Percentiles rank a stretch among this genome's conserved stretches.
These are phyloP conservation scores for Myotis lucifugus DNA, from an alignment of 2,113 vertebrate species.

Conservation along the genomic window DNA sequence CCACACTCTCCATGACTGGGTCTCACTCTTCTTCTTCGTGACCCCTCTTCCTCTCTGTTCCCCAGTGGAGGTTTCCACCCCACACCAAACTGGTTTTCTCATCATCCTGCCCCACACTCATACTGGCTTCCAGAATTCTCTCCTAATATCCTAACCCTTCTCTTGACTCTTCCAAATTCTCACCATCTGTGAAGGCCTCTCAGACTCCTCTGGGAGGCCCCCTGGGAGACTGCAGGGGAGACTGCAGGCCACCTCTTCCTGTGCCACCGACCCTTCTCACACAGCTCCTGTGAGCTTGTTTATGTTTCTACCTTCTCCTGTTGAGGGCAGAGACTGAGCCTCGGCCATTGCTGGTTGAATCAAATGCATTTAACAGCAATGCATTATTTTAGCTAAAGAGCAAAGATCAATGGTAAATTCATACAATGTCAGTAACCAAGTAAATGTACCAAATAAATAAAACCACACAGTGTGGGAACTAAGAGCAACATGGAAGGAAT, in stretches of 20 bases:
- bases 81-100: neutral
- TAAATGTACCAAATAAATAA: neutral
- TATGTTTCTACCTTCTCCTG: neutral
- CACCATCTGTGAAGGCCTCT: neutral
- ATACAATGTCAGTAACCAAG: neutral
- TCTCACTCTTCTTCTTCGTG: accelerated
- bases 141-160: neutral
- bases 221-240: neutral
- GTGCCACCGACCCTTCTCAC: neutral
- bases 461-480: neutral
- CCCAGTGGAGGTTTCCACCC: neutral
- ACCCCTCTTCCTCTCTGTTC: neutral
- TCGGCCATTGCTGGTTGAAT: neutral
- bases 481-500: neutral
- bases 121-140: neutral
- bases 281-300: neutral
- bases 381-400: neutral
- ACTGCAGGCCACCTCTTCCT: neutral
- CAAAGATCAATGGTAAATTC: neutral
- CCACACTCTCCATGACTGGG: accelerated
- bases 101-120: neutral
- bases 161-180: neutral
- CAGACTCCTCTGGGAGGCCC: neutral
- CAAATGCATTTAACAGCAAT: neutral
- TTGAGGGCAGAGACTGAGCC: neutral